These are phyloP conservation scores for Vireo altiloquus DNA, from an alignment of 2,113 vertebrate genomes.

Conservation along the genomic window DNA sequence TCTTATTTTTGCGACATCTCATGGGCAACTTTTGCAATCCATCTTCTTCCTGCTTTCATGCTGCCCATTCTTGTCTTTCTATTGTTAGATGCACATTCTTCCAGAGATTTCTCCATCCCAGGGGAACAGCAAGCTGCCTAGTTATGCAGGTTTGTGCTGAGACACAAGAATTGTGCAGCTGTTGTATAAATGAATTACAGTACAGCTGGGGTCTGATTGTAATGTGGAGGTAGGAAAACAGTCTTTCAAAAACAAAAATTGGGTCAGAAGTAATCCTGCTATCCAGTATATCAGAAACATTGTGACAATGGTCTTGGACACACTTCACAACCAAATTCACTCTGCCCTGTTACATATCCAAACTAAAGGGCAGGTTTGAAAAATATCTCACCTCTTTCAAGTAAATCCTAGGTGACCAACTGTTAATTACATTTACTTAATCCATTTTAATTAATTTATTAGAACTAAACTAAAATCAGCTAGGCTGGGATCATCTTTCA, in stretches of 20 bases:
- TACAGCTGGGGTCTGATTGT: background rate
- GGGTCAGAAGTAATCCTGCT: background rate
- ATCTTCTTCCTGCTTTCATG: background rate
- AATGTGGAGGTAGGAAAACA: background rate
- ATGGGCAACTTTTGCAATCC: background rate
- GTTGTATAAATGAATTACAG: background rate
- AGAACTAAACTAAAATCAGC: background rate
- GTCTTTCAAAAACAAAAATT: background rate
- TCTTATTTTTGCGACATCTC: constrained; percentile 10
- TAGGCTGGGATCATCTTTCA: background rate
- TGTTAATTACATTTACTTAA: background rate
- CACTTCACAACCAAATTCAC: background rate
- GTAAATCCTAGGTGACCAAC: background rate
- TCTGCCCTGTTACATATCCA: background rate
- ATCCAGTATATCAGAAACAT: background rate
- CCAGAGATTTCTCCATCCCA: background rate
- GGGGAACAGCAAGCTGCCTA: background rate
- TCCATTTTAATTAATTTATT: background rate
- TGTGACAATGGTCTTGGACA: background rate
- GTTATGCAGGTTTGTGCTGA: constrained; percentile 7
- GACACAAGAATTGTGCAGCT: background rate
- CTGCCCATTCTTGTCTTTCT: background rate
- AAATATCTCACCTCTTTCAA: background rate
- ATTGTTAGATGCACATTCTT: constrained; percentile 6
- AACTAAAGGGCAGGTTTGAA: background rate